Conservation (phyloP, 2,113 vertebrate species). For the Indicator indicator region DNA sequence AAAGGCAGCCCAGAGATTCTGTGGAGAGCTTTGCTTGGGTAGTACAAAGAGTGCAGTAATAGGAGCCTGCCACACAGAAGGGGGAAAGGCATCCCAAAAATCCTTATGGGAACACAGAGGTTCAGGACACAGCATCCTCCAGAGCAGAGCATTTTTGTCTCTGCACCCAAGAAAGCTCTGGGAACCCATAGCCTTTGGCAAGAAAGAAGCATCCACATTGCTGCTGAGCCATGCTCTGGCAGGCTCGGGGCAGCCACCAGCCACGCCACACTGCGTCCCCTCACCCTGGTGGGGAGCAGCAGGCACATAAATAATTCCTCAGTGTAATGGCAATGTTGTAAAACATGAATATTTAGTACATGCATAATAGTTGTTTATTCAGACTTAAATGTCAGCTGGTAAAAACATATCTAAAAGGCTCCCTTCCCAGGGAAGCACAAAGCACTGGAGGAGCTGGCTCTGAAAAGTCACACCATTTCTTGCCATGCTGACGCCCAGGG, state of each 20-base stretch:
- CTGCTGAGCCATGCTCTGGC: rapidly evolving
- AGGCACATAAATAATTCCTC: slow-evolving; percentile 30
- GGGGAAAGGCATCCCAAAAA: neutral
- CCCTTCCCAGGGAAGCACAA: neutral
- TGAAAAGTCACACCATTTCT: neutral
- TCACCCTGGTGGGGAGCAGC: neutral
- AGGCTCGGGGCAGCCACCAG: neutral
- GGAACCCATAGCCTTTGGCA: neutral
- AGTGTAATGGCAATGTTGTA: slow-evolving; percentile 17
- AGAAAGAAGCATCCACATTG: neutral
- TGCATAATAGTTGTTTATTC: slow-evolving; percentile 47
- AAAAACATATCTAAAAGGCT: slow-evolving; percentile 12
- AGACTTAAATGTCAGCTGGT: slow-evolving; percentile 56
- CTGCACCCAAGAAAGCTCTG: neutral
- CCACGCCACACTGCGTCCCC: rapidly evolving
- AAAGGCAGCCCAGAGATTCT: neutral
- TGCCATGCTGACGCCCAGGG: neutral
- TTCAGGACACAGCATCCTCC: neutral
- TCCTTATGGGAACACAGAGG: neutral
- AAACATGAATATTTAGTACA: slow-evolving; percentile 56
- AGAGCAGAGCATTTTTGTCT: neutral
- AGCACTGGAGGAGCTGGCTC: neutral
- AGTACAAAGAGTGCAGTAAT: neutral
- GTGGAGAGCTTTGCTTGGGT: neutral
- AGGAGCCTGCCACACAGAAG: neutral